phyloP scores from a whole-genome alignment of 2,797 vertebrate species.

The Tragopan temminckii region DNA sequence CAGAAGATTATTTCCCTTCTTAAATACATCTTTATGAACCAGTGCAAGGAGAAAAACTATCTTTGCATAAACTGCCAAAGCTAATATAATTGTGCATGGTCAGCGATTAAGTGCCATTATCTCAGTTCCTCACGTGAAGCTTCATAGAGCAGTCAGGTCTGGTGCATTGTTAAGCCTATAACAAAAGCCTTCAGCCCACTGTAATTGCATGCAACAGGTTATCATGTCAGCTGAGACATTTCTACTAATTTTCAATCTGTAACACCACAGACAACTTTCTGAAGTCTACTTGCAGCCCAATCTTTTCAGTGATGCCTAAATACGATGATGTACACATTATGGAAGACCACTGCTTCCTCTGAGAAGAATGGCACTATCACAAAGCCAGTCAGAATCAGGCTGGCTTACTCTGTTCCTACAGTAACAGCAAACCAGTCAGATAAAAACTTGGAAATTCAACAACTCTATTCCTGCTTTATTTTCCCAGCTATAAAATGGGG shows the following conservation, averaged over 20 bases:
- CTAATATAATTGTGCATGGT: not conserved
- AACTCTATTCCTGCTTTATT: not conserved
- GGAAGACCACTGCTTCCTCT: not conserved
- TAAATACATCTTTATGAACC: not conserved
- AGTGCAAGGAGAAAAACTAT: not conserved
- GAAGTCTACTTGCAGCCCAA: not conserved
- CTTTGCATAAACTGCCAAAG: not conserved
- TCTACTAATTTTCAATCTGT: not conserved
- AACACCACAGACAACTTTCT: not conserved
- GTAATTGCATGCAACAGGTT: not conserved
- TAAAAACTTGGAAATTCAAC: not conserved
- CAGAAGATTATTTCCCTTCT: not conserved
- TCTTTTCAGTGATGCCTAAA: not conserved
- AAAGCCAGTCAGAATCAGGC: not conserved
- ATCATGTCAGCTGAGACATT: not conserved
- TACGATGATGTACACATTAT: not conserved
- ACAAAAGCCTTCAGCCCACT: not conserved
- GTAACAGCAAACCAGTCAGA: not conserved
- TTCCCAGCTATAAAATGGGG: not conserved
- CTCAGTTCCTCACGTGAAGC: not conserved
- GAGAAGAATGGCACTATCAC: not conserved
- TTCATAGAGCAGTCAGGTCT: not conserved
- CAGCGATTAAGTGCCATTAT: not conserved
- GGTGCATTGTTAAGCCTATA: not conserved
- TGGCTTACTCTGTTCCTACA: not conserved